These are phyloP conservation scores for Mustela lutreola DNA, from an alignment of 2,113 vertebrate species.

Conservation along the genomic window DNA sequence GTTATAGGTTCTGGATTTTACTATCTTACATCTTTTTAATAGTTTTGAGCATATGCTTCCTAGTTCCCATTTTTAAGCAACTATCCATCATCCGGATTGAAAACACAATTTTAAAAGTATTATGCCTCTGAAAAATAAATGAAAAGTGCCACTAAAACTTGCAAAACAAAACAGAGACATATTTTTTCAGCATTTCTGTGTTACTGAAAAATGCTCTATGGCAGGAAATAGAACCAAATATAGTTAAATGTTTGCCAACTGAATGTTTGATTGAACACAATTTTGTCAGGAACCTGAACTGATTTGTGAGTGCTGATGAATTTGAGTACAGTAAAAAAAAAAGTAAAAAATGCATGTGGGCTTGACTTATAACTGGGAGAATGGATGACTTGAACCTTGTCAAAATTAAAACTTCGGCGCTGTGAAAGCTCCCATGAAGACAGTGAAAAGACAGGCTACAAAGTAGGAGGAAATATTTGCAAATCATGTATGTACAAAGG, in stretches of 20 bases:
- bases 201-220: not conserved
- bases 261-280: not conserved
- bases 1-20: not conserved
- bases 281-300: conserved; percentile 48
- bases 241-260: not conserved
- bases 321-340: not conserved
- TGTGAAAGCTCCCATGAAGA: not conserved
- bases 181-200: conserved; percentile 6
- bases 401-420: conserved; percentile 24
- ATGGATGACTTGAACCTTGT: not conserved
- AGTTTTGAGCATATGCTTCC: conserved; percentile 24
- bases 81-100: conserved; percentile 65
- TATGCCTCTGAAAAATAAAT: conserved; percentile 62
- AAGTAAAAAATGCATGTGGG: not conserved
- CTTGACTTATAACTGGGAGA: conserved; percentile 21
- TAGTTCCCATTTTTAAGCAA: conserved; percentile 54
- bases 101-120: conserved; percentile 68
- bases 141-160: conserved; percentile 31
- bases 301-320: conserved; percentile 7
- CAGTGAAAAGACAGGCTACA: not conserved
- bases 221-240: not conserved
- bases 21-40: conserved; percentile 10
- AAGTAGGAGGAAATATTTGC: not conserved
- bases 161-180: conserved; percentile 52
- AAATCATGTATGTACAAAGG: not conserved